Percentiles rank a stretch among this genome's conserved stretches.
phyloP scores from a whole-genome alignment of 2,888 invertebrate genomes.

The Troglohyphantes excavatus region DNA sequence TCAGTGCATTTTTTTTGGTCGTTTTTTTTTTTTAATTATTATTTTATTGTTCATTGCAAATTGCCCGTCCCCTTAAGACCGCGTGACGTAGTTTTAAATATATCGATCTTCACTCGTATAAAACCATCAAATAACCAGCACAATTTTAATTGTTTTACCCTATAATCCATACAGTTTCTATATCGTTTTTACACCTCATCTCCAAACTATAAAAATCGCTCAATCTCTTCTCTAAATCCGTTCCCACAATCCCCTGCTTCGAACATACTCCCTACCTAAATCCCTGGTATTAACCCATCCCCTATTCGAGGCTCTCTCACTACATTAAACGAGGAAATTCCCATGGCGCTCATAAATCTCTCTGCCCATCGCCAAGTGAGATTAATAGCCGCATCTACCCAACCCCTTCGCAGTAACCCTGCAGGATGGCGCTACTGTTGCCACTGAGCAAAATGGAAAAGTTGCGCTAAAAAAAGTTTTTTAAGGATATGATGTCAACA shows the following conservation, averaged over 20 bases:
- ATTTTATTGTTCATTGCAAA: no score
- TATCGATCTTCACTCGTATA: no score
- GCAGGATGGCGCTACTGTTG: not conserved
- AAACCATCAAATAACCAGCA: no score
- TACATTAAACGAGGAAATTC: conserved; percentile 11
- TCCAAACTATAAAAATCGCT: not conserved
- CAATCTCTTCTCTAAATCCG: not conserved
- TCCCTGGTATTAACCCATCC: not conserved
- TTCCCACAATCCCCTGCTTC: not conserved
- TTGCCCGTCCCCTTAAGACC: no score
- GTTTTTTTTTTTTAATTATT: no score
- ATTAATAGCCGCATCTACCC: not conserved
- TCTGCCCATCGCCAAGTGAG: conserved; percentile 27
- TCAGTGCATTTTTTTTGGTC: no score
- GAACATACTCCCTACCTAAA: not conserved
- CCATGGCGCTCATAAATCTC: conserved; percentile 32
- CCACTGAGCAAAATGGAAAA: conserved; percentile 12
- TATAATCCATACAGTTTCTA: no score
- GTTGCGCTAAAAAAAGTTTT: not conserved
- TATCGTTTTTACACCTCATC: not conserved
- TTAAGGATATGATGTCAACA: conserved; percentile 31
- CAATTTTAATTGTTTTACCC: no score
- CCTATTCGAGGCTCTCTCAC: not conserved
- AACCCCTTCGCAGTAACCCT: conserved; percentile 14
- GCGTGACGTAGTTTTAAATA: no score